These are phyloP conservation scores for Porites australiensis DNA, from an alignment of 64 coral and sea anemone genomes.

Conservation along the genomic window DNA sequence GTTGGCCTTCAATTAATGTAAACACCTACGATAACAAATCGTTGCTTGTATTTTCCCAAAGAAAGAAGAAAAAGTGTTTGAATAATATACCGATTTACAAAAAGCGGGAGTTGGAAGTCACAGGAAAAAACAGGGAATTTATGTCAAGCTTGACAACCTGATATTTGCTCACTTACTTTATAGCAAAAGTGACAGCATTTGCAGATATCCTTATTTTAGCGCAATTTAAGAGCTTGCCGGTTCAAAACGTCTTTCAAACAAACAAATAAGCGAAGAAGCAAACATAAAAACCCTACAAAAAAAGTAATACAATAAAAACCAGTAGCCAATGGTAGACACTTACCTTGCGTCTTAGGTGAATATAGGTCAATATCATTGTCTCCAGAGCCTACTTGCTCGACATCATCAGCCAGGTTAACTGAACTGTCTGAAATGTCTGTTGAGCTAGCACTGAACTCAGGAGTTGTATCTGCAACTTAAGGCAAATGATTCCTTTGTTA, in stretches of 20 bases:
- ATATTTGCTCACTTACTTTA: not conserved
- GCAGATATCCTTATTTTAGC: not conserved
- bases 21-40: not conserved
- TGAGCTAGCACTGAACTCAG: constrained; percentile 1
- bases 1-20: too few species aligned
- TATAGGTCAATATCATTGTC: not conserved
- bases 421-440: not conserved
- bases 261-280: not conserved
- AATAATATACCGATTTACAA: constrained; percentile 9
- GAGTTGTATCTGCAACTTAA: constrained; percentile 14
- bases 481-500: constrained; percentile 9
- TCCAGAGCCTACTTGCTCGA: not conserved
- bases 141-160: not conserved
- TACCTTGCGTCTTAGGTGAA: constrained; percentile 5
- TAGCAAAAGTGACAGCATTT: not conserved
- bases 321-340: not conserved
- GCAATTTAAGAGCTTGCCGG: not conserved
- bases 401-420: not conserved
- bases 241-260: not conserved
- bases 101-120: not conserved
- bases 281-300: not conserved
- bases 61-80: not conserved
- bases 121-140: not conserved
- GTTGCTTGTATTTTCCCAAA: not conserved
- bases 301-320: too few species aligned